Conservation (phyloP, 2,797 vertebrate genomes). For the Okamejei kenojei region DNA sequence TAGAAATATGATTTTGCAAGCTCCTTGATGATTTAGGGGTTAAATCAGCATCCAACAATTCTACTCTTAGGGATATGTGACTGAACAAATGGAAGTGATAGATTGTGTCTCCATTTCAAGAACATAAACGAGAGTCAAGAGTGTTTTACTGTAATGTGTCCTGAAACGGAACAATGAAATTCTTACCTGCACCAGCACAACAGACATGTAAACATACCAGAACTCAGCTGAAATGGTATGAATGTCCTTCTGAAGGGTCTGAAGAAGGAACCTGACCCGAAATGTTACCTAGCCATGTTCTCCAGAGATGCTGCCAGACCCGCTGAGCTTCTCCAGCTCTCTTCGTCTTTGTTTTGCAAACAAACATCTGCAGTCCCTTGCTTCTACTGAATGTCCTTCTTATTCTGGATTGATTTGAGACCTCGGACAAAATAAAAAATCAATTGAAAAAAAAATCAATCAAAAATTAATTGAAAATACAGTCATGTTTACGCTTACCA, state of each 20-base stretch:
- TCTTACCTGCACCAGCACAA: too few relatives aligned
- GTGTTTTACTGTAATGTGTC: too few relatives aligned
- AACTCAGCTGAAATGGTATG: background rate
- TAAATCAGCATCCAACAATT: background rate
- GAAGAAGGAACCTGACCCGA: too few relatives aligned
- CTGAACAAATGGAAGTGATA: background rate
- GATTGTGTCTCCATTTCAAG: background rate
- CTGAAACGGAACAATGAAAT: too few relatives aligned
- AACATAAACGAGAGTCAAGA: background rate
- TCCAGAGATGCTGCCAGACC: too few relatives aligned
- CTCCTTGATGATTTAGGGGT: background rate
- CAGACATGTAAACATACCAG: background rate
- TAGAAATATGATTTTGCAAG: background rate
- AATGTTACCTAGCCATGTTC: too few relatives aligned
- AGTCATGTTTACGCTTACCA: background rate
- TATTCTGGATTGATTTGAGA: too few relatives aligned
- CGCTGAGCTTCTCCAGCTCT: too few relatives aligned
- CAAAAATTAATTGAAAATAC: slow-evolving; percentile 9
- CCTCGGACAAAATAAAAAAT: background rate
- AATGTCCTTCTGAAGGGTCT: background rate
- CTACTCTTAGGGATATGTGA: too few relatives aligned
- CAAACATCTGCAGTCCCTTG: too few relatives aligned
- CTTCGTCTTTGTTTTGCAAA: too few relatives aligned
- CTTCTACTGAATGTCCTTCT: background rate
- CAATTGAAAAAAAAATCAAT: too few relatives aligned